Conservation (phyloP, 2,888 invertebrate species). For the Cantharis rufa region DNA sequence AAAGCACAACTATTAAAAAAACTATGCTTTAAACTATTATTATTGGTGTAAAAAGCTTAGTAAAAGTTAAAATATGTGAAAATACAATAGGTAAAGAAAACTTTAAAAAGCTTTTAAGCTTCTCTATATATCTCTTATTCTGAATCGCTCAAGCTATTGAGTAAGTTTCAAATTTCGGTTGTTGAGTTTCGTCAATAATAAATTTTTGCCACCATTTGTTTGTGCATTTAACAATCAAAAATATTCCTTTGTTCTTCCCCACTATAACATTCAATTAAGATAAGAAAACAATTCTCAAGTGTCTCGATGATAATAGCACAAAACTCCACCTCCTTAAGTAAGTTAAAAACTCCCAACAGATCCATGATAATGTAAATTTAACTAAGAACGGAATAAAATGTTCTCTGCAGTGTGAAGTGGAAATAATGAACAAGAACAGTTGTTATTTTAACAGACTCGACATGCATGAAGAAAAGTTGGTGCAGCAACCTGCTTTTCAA, state of each 20-base stretch:
- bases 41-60: not conserved
- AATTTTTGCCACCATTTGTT: not conserved
- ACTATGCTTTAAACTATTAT: not conserved
- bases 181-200: slow-evolving; percentile 8
- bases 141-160: slow-evolving; percentile 11
- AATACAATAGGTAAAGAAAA: not conserved
- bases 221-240: not conserved
- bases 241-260: not conserved
- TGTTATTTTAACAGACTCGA: slow-evolving; percentile 5
- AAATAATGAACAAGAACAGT: slow-evolving; percentile 16
- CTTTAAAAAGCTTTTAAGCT: slow-evolving; percentile 16
- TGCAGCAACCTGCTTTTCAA: not conserved
- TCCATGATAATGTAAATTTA: slow-evolving; percentile 16
- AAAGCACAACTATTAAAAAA: not conserved
- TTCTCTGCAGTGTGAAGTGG: slow-evolving; percentile 15
- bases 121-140: slow-evolving; percentile 2
- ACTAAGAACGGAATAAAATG: slow-evolving; percentile 15
- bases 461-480: not conserved
- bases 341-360: slow-evolving; percentile 12
- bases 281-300: slow-evolving; percentile 11
- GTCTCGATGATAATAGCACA: slow-evolving; percentile 6
- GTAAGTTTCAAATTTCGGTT: slow-evolving; percentile 15
- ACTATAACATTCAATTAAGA: slow-evolving; percentile 11
- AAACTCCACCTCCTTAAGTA: not conserved
- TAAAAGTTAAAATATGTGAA: not conserved